These are phyloP conservation scores for Blomia tropicalis DNA, from an alignment of 2,888 invertebrate genomes.

Conservation along the genomic window DNA sequence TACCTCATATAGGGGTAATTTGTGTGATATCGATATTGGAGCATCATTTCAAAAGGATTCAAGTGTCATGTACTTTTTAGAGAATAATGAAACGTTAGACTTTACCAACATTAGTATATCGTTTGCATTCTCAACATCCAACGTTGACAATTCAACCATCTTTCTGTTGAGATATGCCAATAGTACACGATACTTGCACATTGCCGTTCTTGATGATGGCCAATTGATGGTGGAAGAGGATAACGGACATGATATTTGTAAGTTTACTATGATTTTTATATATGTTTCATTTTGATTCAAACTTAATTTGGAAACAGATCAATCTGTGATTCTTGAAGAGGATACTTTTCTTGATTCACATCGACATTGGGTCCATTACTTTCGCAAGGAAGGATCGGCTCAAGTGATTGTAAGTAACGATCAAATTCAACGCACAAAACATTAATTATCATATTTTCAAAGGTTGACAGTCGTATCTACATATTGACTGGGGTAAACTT, in stretches of 20 bases:
- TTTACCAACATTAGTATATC: slow-evolving; percentile 52
- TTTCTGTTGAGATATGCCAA: slow-evolving; percentile 64
- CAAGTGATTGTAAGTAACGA: slow-evolving; percentile 40
- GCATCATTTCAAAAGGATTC: slow-evolving; percentile 69
- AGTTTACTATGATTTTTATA: not conserved
- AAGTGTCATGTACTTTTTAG: slow-evolving; percentile 40
- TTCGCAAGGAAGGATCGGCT: slow-evolving; percentile 52
- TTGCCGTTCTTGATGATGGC: slow-evolving; percentile 65
- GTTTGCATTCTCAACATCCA: slow-evolving; percentile 62
- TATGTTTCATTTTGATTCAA: not conserved
- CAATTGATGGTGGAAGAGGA: slow-evolving; percentile 70
- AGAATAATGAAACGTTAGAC: slow-evolving; percentile 41
- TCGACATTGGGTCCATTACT: slow-evolving; percentile 55
- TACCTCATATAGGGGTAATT: slow-evolving; percentile 74
- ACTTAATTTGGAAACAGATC: too few species aligned
- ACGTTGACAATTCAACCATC: slow-evolving; percentile 44
- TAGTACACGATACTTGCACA: slow-evolving; percentile 60
- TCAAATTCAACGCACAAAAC: not conserved
- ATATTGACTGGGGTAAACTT: not conserved
- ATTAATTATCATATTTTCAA: slow-evolving; percentile 33
- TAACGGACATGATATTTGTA: slow-evolving; percentile 44
- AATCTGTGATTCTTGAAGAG: too few species aligned
- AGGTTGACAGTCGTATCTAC: slow-evolving; percentile 53
- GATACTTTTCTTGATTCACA: slow-evolving; percentile 66
- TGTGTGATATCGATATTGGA: slow-evolving; percentile 69